A percentile compares a stretch with the other conserved stretches of the same genome.
phyloP scores from a whole-genome alignment of 2,113 vertebrate genomes.

The Rhinolophus ferrumequinum region DNA sequence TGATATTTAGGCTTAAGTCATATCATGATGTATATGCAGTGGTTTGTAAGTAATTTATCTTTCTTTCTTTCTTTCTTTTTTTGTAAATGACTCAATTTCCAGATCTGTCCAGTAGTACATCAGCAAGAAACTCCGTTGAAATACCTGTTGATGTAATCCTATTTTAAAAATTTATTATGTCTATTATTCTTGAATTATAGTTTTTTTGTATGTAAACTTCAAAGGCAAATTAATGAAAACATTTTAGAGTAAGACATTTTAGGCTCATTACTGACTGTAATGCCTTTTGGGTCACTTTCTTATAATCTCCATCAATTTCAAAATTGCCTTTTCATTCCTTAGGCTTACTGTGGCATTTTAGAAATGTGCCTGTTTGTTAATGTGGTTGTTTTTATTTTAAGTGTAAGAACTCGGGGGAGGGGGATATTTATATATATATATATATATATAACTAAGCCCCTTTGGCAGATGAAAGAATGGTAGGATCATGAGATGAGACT shows the following conservation, averaged over 20 bases:
- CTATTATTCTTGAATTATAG: conserved; percentile 51
- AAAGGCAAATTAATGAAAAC: conserved; percentile 64
- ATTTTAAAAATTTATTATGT: conserved; percentile 56
- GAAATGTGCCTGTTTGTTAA: conserved; percentile 48
- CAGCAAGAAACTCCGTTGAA: not conserved
- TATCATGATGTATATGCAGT: not conserved
- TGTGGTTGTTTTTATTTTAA: conserved; percentile 26
- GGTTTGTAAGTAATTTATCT: not conserved
- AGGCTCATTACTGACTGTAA: conserved; percentile 57
- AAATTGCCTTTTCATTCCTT: conserved; percentile 59
- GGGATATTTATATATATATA: not conserved
- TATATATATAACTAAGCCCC: not conserved
- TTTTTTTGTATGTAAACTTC: conserved; percentile 50
- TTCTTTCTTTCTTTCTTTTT: not conserved
- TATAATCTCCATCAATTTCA: conserved; percentile 66
- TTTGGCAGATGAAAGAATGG: conserved; percentile 2
- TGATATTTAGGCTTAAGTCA: conserved; percentile 17
- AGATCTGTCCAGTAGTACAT: not conserved
- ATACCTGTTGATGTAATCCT: conserved; percentile 21
- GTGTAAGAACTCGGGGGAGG: not conserved
- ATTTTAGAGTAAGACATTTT: conserved; percentile 48
- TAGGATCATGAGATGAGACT: not conserved
- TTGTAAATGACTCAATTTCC: conserved; percentile 22
- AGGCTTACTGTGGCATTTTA: conserved; percentile 59
- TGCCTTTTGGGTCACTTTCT: conserved; percentile 62